These are phyloP conservation scores for Drosophila paulistorum DNA, from an alignment of 1,140 invertebrate species.

Conservation along the genomic window DNA sequence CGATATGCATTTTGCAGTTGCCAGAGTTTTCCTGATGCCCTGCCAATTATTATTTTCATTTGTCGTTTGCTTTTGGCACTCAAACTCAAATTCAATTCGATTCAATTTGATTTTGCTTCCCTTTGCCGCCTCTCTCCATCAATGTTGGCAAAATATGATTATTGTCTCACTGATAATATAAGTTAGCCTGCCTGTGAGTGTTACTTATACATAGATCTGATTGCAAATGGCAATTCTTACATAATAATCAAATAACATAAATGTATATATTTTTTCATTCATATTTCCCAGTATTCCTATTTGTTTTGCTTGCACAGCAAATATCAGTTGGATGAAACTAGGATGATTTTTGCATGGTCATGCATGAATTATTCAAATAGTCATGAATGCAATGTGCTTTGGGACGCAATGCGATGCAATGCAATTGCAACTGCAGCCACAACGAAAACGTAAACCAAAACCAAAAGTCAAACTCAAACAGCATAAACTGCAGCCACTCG, in stretches of 20 bases:
- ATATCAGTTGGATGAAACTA: slow-evolving; percentile 15
- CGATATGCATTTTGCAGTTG: slow-evolving; percentile 17
- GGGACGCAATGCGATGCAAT: slow-evolving; percentile 33
- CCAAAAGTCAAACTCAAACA: slow-evolving; percentile 64
- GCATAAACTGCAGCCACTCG: slow-evolving; percentile 66
- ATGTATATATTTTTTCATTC: background rate
- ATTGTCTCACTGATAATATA: slow-evolving; percentile 33
- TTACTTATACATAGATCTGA: slow-evolving; percentile 18
- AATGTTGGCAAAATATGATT: slow-evolving; percentile 20
- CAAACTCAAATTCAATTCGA: background rate
- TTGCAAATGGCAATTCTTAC: slow-evolving; percentile 16
- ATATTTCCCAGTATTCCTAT: background rate
- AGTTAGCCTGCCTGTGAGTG: slow-evolving; percentile 20
- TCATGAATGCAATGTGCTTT: slow-evolving; percentile 35
- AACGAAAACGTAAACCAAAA: slow-evolving; percentile 31
- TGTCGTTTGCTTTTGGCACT: background rate
- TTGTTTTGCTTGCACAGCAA: slow-evolving; percentile 30
- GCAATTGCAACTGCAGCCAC: slow-evolving; percentile 13
- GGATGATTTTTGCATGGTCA: slow-evolving; percentile 65
- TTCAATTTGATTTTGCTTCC: background rate
- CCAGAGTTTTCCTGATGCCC: slow-evolving; percentile 9
- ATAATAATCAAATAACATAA: slow-evolving; percentile 38
- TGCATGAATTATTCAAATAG: slow-evolving; percentile 66
- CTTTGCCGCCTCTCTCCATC: background rate
- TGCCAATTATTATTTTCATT: slow-evolving; percentile 9